A percentile compares a stretch with the other conserved stretches of the same genome.
Conservation (phyloP, 2,888 invertebrate genomes). For the Julus scanicus region DNA sequence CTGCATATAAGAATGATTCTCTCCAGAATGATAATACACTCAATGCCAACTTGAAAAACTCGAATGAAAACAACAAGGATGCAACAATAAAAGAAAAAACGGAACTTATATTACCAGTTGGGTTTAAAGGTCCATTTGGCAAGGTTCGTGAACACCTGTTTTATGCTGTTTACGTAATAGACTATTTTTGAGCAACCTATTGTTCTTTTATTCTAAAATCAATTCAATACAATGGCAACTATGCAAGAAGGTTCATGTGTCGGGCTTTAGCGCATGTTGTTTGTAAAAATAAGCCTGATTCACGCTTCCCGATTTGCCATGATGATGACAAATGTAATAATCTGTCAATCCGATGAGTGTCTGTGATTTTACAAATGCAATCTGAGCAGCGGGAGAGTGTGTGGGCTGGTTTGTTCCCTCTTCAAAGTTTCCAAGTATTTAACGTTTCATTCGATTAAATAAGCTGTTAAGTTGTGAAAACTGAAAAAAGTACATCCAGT, state of each 20-base stretch:
- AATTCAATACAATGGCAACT: constrained; percentile 67
- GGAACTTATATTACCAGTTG: constrained; percentile 57
- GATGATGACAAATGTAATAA: constrained; percentile 51
- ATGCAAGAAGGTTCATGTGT: constrained; percentile 67
- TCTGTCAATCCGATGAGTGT: constrained; percentile 56
- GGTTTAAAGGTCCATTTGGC: constrained; percentile 59
- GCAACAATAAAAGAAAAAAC: not conserved
- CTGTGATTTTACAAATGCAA: not conserved
- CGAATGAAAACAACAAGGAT: not conserved
- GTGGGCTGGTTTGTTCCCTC: not conserved
- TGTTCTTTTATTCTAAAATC: too few species aligned
- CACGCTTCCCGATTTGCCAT: constrained; percentile 23
- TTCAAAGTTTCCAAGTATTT: too few species aligned
- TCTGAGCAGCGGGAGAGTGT: not conserved
- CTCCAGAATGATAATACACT: not conserved
- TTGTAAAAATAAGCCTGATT: not conserved
- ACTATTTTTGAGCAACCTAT: too few species aligned
- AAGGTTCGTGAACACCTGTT: constrained; percentile 57
- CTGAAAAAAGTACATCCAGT: not conserved
- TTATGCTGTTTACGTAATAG: not conserved
- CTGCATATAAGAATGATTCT: not conserved
- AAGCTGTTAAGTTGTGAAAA: too few species aligned
- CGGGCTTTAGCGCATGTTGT: not conserved
- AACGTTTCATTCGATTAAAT: too few species aligned
- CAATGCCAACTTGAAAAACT: not conserved